Percentiles rank a stretch among this genome's conserved stretches.
phyloP scores from a whole-genome alignment of 2,797 vertebrate species.

The Pachyuromys duprasi region DNA sequence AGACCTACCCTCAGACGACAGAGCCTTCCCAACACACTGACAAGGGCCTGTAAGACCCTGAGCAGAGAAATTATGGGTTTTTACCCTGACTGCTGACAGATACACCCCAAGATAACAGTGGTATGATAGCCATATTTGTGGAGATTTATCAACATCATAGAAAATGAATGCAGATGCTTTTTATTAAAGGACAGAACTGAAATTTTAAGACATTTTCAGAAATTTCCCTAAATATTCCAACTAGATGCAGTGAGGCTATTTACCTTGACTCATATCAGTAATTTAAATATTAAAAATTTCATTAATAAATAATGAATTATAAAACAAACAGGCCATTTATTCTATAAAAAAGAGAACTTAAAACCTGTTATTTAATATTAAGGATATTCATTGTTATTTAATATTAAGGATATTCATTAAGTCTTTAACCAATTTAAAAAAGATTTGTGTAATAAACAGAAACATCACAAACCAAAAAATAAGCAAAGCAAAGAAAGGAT shows the following conservation, averaged over 20 bases:
- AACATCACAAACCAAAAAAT: not conserved
- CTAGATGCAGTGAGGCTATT: not conserved
- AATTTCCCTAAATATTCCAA: not conserved
- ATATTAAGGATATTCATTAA: not conserved
- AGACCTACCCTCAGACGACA: not conserved
- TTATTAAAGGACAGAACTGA: not conserved
- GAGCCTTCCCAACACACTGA: accelerated
- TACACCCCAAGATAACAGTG: not conserved
- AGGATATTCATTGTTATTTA: not conserved
- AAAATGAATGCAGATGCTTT: not conserved
- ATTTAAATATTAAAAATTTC: constrained; percentile 1
- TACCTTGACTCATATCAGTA: not conserved
- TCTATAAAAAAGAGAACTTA: not conserved
- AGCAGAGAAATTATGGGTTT: not conserved
- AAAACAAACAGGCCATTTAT: not conserved
- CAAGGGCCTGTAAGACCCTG: not conserved
- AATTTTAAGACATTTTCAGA: not conserved
- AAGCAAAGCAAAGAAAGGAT: constrained; percentile 86
- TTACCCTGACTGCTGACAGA: not conserved
- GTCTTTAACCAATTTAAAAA: constrained; percentile 39
- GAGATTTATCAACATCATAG: not conserved
- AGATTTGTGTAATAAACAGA: not conserved
- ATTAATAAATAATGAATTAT: not conserved
- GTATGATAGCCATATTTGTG: not conserved
- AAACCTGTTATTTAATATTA: not conserved